A percentile compares a stretch with the other conserved stretches of the same genome.
phyloP scores from a whole-genome alignment of 1,140 invertebrate genomes.

The Anastatus disparis region DNA sequence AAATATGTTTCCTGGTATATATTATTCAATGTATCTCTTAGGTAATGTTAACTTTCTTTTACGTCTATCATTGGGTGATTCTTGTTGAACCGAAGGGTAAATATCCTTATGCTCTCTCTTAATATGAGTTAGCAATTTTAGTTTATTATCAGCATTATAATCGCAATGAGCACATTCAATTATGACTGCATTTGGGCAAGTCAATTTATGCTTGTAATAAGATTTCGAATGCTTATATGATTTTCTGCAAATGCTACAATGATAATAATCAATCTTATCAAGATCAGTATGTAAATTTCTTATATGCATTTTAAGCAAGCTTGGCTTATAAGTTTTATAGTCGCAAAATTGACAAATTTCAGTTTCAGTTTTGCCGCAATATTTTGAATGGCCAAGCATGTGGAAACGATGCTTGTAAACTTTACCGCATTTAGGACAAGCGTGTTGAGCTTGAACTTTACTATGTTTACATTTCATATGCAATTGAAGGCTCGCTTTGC shows the following conservation, averaged over 20 bases:
- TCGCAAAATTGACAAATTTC: background rate
- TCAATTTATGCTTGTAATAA: background rate
- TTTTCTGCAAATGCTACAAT: background rate
- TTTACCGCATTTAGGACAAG: background rate
- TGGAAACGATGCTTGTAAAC: constrained; percentile 11
- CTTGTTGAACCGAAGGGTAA: background rate
- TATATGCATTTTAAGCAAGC: background rate
- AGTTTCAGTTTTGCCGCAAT: background rate
- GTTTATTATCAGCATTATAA: background rate
- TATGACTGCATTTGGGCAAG: background rate
- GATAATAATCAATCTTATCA: background rate
- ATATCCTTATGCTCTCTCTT: background rate
- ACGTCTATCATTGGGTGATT: background rate
- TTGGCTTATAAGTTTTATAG: background rate
- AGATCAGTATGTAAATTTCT: background rate
- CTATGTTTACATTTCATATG: constrained; percentile 3
- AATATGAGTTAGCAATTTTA: background rate
- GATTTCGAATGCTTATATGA: background rate
- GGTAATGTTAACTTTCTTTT: background rate
- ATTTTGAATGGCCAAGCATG: background rate
- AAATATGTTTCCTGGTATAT: background rate
- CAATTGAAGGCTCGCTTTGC: background rate
- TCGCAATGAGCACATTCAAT: constrained; percentile 6
- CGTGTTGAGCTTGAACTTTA: background rate
- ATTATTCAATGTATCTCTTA: constrained; percentile 9